These are phyloP conservation scores for Tonatia bakeri DNA, from an alignment of 2,113 vertebrate genomes.

Conservation along the genomic window DNA sequence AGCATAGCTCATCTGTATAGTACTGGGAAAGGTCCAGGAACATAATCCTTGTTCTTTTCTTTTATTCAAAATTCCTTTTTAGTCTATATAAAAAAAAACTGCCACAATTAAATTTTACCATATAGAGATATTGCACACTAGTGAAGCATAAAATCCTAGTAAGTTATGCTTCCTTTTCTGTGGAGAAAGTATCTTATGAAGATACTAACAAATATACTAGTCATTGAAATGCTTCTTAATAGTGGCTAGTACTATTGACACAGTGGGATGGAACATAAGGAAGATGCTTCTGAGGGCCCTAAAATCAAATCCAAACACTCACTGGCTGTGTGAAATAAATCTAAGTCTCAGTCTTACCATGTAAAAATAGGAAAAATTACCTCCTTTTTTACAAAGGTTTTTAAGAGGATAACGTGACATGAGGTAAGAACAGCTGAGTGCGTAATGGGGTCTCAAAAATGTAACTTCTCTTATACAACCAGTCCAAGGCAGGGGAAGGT, in stretches of 20 bases:
- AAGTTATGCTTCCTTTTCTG: constrained; percentile 12
- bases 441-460: not conserved
- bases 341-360: not conserved
- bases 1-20: not conserved
- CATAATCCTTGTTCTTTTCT: not conserved
- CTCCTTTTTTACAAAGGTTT: not conserved
- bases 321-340: constrained; percentile 6
- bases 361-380: constrained; percentile 16
- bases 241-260: not conserved
- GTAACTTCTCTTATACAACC: not conserved
- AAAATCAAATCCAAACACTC: constrained; percentile 14
- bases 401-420: not conserved
- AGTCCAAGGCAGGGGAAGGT: not conserved
- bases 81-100: constrained; percentile 3
- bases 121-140: not conserved
- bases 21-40: not conserved
- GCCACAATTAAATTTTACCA: constrained; percentile 3
- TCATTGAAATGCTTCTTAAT: constrained; percentile 40
- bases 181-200: constrained; percentile 19
- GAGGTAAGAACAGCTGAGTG: not conserved
- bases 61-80: constrained; percentile 21
- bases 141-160: constrained; percentile 7
- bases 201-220: not conserved
- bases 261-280: not conserved
- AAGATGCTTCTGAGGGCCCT: not conserved